Evolutionary conservation across 1,140 invertebrate species (phyloP), one percentile per base, ranked within the genome.

Genomic region (Microplitis mediator): DNA sequence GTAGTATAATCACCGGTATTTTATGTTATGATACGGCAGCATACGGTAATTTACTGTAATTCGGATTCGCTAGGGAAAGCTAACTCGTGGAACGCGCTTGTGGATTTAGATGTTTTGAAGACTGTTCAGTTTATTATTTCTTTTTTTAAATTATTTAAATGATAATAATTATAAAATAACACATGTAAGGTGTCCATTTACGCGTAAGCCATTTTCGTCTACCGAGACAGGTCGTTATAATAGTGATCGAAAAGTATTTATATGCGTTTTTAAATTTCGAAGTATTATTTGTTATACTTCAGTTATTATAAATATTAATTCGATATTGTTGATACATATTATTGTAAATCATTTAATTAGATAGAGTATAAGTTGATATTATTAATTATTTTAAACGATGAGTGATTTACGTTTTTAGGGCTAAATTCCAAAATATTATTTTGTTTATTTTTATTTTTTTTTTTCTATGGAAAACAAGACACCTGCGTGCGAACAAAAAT

Each of bases 201-300:
- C n/a, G 52, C 9, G 52, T 16, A 16, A 16, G 52, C 16, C 5
- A 54, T 54, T 54, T 54, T 54, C n/a, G 52, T 54, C 13, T 54
- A n/a, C n/a, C n/a, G n/a, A n/a, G n/a, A n/a, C n/a, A 0, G n/a
- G 36, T n/a, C 36, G 61, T 63, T 35, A 51, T 45, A 35, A 14
- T 36, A 16, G n/a, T n/a, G 14, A 35, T 63, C 32, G 16, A 54
- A 54, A 63, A 63, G 4, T 63, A 63, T 63, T 63, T 63, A 63
- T 63, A 60, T 36, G 34, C 39, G 39, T 45, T n/a, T 13, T 32
- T 9, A n/a, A 63, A 63, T 31, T 63, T 36, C 9, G 32, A 14
- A 39, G 61, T 63, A 63, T 63, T 63, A 36, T 63, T 63, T 63
- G 32, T 63, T n/a, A 63, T 63, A 63, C 34, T 63, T 63, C 61